Evolutionary conservation across 2,888 invertebrate species (phyloP), one percentile per base, ranked within the genome.

Genomic region (Nephrotoma flavescens): DNA sequence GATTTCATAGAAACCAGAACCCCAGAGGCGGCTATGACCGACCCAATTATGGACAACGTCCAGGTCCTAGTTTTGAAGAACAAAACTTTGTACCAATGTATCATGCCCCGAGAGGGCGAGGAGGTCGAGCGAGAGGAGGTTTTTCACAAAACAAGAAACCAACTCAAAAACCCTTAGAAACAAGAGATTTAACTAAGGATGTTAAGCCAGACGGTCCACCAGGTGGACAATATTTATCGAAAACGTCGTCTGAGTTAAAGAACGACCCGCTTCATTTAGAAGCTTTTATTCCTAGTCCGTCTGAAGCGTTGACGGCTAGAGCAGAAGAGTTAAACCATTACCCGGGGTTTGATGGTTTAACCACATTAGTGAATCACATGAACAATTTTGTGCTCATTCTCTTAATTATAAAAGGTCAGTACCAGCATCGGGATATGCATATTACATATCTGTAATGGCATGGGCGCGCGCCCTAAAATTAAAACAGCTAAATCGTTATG

Each of bases 391-490:
- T n/a, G n/a, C n/a, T n/a, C n/a, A n/a, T n/a, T n/a, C 19, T 3
- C 19, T 83, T 6, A 83, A 41, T 83, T 83, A 31, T 41, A 83
- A 83, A 11, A 19, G 83, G 41, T 83, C 83, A 41, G 83, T 83
- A 83, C 83, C 83, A 83, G 9, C 19, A 19, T 83, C 31, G 2
- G 83, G 6, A 6, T 83, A 31, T 11, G 47, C 57, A 3, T 85
- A 87, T 44, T 87, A 87, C 19, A 41, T 85, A 12, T 42, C 52
- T 42, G 52, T 86, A n/a, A n/a, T 87, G 71, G n/a, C 19, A 31
- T 83, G 83, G 83, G 83, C 83, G 6, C 19, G 83, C 6, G 83
- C 83, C 19, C 9, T 83, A 83, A 31, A 31, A 19, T 15, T 83
- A 15, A 83, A 41, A 83, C 83, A 41, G 7, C 6, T 41, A 15